Percentiles rank a stretch among this genome's conserved stretches.
These are phyloP conservation scores for Meloe dianella DNA, from an alignment of 2,888 invertebrate genomes.

Conservation along the genomic window DNA sequence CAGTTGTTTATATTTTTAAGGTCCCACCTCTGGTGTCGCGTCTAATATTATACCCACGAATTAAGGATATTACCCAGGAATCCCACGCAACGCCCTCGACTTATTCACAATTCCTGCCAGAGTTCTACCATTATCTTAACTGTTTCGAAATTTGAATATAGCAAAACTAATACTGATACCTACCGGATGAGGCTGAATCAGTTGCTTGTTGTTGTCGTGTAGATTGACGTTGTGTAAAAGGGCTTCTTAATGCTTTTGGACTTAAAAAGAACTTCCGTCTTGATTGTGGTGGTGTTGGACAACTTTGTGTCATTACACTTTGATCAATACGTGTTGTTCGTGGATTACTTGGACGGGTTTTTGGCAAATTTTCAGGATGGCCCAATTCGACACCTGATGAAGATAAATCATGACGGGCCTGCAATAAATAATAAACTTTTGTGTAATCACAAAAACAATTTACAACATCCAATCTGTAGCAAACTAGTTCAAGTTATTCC, in stretches of 20 bases:
- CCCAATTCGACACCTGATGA: conserved; percentile 48
- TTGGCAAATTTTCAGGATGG: conserved; percentile 66
- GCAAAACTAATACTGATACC: conserved; percentile 13
- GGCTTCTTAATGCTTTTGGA: conserved; percentile 79
- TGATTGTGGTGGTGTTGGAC: conserved; percentile 79
- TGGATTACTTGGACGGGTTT: conserved; percentile 65
- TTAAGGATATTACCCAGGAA: conserved; percentile 35
- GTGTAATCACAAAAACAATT: background rate
- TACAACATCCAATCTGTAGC: background rate
- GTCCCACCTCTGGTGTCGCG: conserved; percentile 22
- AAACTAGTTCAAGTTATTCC: conserved; percentile 10
- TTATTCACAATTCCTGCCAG: conserved; percentile 3
- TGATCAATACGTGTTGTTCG: conserved; percentile 49
- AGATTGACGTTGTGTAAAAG: conserved; percentile 68
- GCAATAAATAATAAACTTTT: conserved; percentile 14
- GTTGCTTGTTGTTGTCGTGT: conserved; percentile 58
- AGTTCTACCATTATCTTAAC: background rate
- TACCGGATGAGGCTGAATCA: conserved; percentile 76
- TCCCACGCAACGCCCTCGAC: conserved; percentile 33
- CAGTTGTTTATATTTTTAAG: conserved; percentile 26
- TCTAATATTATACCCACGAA: conserved; percentile 14
- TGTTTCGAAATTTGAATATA: background rate
- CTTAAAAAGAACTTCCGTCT: conserved; percentile 83
- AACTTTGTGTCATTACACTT: conserved; percentile 73
- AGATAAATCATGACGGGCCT: conserved; percentile 49